Percentiles rank a stretch among this genome's conserved stretches.
Evolutionary conservation across 2,113 vertebrate species (phyloP).

Genomic region (Neopipo cinnamomea): DNA sequence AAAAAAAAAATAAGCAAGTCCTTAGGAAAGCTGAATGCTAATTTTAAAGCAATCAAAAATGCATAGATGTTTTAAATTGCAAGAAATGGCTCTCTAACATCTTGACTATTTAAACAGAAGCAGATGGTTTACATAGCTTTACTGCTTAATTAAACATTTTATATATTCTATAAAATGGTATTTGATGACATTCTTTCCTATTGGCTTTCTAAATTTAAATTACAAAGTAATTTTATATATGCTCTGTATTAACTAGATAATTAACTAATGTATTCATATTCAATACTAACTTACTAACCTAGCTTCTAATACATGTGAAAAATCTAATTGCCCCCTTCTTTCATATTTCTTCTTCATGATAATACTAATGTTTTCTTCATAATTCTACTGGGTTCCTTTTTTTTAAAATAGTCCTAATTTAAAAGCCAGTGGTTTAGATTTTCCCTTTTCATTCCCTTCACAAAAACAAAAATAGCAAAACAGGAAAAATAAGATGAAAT

Average conservation of each 20-base stretch:
- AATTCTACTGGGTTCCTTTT: not conserved
- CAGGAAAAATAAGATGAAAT: not conserved
- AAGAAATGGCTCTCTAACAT: constrained; percentile 24
- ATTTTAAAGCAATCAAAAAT: constrained; percentile 45
- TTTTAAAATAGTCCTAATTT: not conserved
- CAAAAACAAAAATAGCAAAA: not conserved
- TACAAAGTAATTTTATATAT: not conserved
- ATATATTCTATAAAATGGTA: not conserved
- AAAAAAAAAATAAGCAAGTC: not conserved
- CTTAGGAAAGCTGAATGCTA: not conserved
- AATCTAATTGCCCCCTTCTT: not conserved
- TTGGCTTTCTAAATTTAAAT: not conserved
- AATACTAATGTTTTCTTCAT: not conserved
- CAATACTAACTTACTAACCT: not conserved
- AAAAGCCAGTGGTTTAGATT: not conserved
- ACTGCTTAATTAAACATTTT: constrained; percentile 50
- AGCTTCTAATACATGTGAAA: not conserved
- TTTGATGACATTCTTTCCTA: not conserved
- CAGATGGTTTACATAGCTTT: constrained; percentile 45
- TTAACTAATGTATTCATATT: not conserved
- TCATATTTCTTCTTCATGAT: not conserved
- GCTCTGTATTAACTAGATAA: not conserved
- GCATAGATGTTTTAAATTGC: constrained; percentile 15
- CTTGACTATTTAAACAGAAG: constrained; percentile 38
- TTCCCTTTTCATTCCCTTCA: not conserved